These are phyloP conservation scores for Dinoponera quadriceps DNA, from an alignment of 1,140 invertebrate species.

Conservation along the genomic window DNA sequence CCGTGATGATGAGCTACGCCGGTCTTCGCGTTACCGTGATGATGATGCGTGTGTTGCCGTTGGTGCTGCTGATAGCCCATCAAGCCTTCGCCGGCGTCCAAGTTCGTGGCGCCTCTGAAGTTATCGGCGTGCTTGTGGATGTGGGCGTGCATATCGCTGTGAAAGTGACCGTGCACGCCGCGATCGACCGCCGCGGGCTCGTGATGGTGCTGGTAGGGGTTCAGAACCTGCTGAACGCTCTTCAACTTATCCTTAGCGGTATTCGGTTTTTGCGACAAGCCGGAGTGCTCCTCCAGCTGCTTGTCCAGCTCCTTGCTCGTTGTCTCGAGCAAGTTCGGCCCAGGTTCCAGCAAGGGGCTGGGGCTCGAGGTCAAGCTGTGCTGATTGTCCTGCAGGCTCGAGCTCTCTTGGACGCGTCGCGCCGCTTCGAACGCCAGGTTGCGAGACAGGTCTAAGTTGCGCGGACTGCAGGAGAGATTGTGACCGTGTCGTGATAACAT, in stretches of 20 bases:
- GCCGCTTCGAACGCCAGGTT: slow-evolving; percentile 74
- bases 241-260: slow-evolving; percentile 72
- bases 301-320: slow-evolving; percentile 68
- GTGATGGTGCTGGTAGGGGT: slow-evolving; percentile 75
- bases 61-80: slow-evolving; percentile 73
- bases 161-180: slow-evolving; percentile 71
- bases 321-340: slow-evolving; percentile 57
- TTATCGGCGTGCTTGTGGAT: slow-evolving; percentile 72
- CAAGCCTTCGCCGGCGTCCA: slow-evolving; percentile 64
- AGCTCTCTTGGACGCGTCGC: slow-evolving; percentile 71
- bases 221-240: slow-evolving; percentile 73
- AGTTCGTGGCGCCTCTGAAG: slow-evolving; percentile 57
- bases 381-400: slow-evolving; percentile 66
- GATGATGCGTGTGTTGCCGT: slow-evolving; percentile 74
- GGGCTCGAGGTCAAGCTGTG: slow-evolving; percentile 73
- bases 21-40: slow-evolving; percentile 69
- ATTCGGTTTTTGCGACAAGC: slow-evolving; percentile 59
- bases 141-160: slow-evolving; percentile 66
- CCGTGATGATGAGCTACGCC: slow-evolving; percentile 61
- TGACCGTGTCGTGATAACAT: slow-evolving; percentile 66
- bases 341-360: slow-evolving; percentile 66
- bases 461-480: slow-evolving; percentile 69
- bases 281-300: slow-evolving; percentile 67
- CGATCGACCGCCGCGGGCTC: slow-evolving; percentile 65
- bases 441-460: slow-evolving; percentile 70